Percentiles rank a stretch among this genome's conserved stretches.
phyloP scores from a whole-genome alignment of 2,797 vertebrate genomes.

The Macropodus opercularis region DNA sequence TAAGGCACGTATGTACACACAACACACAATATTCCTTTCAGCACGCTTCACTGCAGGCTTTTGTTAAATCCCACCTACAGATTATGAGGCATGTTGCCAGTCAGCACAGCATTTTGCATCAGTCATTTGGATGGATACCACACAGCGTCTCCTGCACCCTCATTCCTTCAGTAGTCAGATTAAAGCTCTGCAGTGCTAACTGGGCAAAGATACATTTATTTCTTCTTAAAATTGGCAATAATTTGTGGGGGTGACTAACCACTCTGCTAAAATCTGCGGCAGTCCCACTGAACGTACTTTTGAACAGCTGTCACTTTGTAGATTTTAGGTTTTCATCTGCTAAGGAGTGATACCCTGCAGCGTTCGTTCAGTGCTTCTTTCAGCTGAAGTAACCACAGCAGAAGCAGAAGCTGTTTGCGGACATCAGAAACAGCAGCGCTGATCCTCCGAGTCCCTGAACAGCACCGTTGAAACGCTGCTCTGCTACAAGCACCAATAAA shows the following conservation, averaged over 20 bases:
- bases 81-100: slow-evolving; percentile 63
- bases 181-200: background rate
- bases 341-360: slow-evolving; percentile 25
- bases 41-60: slow-evolving; percentile 49
- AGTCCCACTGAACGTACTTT: slow-evolving; percentile 8
- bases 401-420: slow-evolving; percentile 35
- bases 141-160: slow-evolving; percentile 1
- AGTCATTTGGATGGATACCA: slow-evolving; percentile 37
- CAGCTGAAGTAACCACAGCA: slow-evolving; percentile 38
- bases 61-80: slow-evolving; percentile 65
- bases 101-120: slow-evolving; percentile 67
- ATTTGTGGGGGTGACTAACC: too few species aligned
- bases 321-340: slow-evolving; percentile 32
- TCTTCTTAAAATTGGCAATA: slow-evolving; percentile 1
- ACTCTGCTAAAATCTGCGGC: background rate
- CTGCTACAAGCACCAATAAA: slow-evolving; percentile 61
- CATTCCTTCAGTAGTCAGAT: slow-evolving; percentile 9
- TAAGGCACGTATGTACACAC: slow-evolving; percentile 25
- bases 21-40: slow-evolving; percentile 48
- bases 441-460: slow-evolving; percentile 48
- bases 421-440: slow-evolving; percentile 50
- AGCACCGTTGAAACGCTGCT: slow-evolving; percentile 38
- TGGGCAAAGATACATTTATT: background rate
- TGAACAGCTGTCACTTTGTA: slow-evolving; percentile 36
- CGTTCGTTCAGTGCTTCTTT: slow-evolving; percentile 26